Base-by-base conservation (phyloP, 2,888 invertebrate genomes). In the Mayetiola destructor region DNA sequence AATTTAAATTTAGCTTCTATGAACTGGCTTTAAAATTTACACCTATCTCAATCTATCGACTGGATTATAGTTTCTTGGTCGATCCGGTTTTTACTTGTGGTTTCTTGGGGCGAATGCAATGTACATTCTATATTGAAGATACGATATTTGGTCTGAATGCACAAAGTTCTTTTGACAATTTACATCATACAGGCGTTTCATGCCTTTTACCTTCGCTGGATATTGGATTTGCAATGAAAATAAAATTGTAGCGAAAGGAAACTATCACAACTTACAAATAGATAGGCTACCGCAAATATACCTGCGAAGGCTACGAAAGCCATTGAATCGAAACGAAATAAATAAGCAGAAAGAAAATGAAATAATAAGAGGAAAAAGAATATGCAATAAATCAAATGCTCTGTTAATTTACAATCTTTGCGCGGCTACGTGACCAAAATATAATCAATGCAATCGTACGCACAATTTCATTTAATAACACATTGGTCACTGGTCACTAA, bases 331-430 rank as follows among this genome's bases (percentile, higher is more conserved):
- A n/a, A 16, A 27, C 27, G 16, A 3, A 39, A 3, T 3, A 23
- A 8, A 48, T 8, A 48, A 16, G n/a, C 27, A 48, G 48, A 48
- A 3, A 12, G 36, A 36, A 36, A 36, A 12, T 9, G n/a, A n/a
- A n/a, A n/a, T n/a, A n/a, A n/a, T n/a, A n/a, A 36, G 14, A 36
- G n/a, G n/a, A 36, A n/a, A 48, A 27, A 48, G n/a, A 27, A 23
- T n/a, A 48, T 48, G 27, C 48, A 16, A 48, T 48, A 48, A 48
- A 48, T 48, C 48, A 48, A 48, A 48, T 48, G 48, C 48, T 27
- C 48, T 48, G 48, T 48, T 48, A 48, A 48, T 48, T 48, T 27
- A 48, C 27, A 48, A 48, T 48, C 48, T 48, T 27, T 48, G 27
- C 27, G 48, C 27, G 48, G 48, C 48, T 48, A 48, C 48, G 48